Evolutionary conservation across 2,888 invertebrate species (phyloP), one percentile per base, ranked within the genome.

Genomic region (Apodemia mormo): DNA sequence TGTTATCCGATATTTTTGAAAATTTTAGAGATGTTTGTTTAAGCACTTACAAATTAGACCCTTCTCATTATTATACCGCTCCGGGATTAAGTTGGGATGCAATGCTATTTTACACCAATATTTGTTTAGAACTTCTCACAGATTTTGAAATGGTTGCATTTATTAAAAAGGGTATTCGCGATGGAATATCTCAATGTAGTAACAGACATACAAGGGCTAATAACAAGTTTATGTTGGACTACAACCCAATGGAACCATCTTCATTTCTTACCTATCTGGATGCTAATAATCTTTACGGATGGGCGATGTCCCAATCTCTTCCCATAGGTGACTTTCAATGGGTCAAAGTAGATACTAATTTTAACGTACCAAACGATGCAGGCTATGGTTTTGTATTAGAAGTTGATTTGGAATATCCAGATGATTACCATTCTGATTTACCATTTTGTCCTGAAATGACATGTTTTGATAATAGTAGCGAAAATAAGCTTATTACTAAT

Each of bases 1-100:
- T 84, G 6, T 70, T 85, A 45, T 75, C 76, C 33, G 82, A 85
- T 69, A 71, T 29, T 82, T 84, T 73, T n/a, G 82, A 85, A 79
- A 82, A 82, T 69, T 82, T 82, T 70, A 72, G 83, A 67, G 67
- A 74, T 29, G n/a, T 79, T 2, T 81, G 81, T 73, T 64, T 80
- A 8, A 56, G 66, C 14, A 75, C 77, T 6, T 82, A 81, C 71
- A 65, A 70, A 65, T 67, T 77, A 70, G 76, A 76, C 68, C 77
- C 78, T 4, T 74, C 75, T 14, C 74, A 76, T 70, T 77, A 76
- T 68, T 77, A 75, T 65, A 78, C 76, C 43, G 73, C 76, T n/a
- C 78, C 78, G 0, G 76, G 77, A 0, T 71, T 79, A 65, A 77
- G 76, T 69, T 79, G 78, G 78, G 76, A 80, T 74, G 78, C 76